phyloP scores from a whole-genome alignment of 2,113 vertebrate genomes.

The Salvator merianae region DNA sequence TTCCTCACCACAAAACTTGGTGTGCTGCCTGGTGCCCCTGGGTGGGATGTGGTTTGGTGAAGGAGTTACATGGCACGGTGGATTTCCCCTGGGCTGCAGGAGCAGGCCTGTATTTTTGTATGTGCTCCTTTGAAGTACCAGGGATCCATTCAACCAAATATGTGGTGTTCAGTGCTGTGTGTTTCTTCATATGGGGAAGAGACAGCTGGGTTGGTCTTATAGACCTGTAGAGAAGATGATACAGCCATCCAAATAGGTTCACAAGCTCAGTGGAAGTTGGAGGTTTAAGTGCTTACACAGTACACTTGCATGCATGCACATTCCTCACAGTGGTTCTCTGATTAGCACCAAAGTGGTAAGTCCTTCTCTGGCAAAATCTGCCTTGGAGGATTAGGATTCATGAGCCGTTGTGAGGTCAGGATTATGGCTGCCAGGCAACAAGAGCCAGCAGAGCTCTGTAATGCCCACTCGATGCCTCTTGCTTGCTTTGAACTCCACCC shows the following conservation, averaged over 20 bases:
- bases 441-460: not conserved
- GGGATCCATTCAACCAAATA: not conserved
- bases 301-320: too few species aligned
- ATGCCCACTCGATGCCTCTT: fast-evolving
- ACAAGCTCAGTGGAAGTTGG: not conserved
- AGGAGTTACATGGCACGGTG: too few species aligned
- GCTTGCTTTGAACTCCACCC: not conserved
- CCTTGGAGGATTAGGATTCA: slow-evolving; percentile 1
- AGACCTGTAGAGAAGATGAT: too few species aligned
- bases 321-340: not conserved
- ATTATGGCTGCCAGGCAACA: fast-evolving
- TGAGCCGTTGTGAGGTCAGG: not conserved
- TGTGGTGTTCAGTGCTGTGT: too few species aligned
- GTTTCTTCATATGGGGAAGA: not conserved
- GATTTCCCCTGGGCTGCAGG: too few species aligned
- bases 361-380: slow-evolving; percentile 8
- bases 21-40: too few species aligned
- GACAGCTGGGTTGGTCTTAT: not conserved
- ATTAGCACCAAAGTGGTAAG: slow-evolving; percentile 31
- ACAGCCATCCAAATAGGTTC: too few species aligned
- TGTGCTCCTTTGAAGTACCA: too few species aligned
- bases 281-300: not conserved
- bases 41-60: too few species aligned
- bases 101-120: too few species aligned
- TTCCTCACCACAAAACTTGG: too few species aligned